Evolutionary conservation across 2,113 vertebrate species (phyloP).

Genomic region (Benitochromis conjunctus): DNA sequence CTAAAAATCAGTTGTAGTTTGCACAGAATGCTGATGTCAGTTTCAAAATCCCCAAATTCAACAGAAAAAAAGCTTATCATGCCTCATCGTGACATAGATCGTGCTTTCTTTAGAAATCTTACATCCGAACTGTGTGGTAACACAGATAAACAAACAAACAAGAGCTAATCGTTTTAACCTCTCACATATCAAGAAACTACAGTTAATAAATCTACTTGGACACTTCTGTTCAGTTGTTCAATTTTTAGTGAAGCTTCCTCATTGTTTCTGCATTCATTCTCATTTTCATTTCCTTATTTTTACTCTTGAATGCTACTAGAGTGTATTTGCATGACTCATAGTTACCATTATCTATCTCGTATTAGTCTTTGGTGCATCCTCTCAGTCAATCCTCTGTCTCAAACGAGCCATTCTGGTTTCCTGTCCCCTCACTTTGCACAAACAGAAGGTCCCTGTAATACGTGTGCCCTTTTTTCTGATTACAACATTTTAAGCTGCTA

Average conservation of each 20-base stretch:
- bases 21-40: background rate
- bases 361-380: background rate
- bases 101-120: background rate
- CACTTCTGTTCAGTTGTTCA: background rate
- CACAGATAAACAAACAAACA: background rate
- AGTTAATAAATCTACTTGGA: background rate
- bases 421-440: background rate
- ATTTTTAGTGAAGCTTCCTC: background rate
- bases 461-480: background rate
- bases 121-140: background rate
- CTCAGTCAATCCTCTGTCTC: background rate
- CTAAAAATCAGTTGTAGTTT: background rate
- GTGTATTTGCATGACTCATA: background rate
- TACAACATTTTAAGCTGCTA: background rate
- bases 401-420: background rate
- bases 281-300: background rate
- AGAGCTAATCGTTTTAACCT: background rate
- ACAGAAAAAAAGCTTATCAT: background rate
- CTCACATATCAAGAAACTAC: background rate
- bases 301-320: background rate
- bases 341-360: background rate
- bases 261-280: background rate
- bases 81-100: background rate
- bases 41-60: background rate
- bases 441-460: background rate